Conservation (phyloP, 2,113 vertebrate genomes). For the Tupaia tana region DNA sequence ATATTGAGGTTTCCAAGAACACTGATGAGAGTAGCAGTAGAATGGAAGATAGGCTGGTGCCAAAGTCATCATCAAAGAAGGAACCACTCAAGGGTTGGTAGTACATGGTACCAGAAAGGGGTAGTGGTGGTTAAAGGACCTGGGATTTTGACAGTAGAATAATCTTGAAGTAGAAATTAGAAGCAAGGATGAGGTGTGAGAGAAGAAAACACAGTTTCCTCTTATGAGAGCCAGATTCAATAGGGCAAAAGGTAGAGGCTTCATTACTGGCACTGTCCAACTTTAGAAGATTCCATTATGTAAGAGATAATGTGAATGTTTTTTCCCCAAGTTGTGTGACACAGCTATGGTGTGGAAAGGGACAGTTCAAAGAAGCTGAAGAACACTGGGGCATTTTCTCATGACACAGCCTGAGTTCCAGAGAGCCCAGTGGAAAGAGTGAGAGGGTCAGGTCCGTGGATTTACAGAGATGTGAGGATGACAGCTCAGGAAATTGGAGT, state of each 20-base stretch:
- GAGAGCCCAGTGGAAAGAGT: not conserved
- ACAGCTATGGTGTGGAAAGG: not conserved
- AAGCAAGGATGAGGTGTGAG: not conserved
- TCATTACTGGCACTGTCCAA: rapidly evolving
- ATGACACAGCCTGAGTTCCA: not conserved
- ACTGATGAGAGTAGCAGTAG: too few species aligned
- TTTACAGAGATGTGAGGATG: not conserved
- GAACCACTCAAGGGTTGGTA: too few species aligned
- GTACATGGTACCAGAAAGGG: not conserved
- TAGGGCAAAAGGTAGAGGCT: not conserved
- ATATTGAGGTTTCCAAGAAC: not conserved
- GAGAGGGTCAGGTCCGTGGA: too few species aligned
- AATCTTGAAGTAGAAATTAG: not conserved
- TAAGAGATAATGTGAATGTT: not conserved
- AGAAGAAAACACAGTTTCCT: not conserved
- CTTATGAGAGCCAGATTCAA: not conserved
- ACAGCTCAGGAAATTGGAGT: rapidly evolving
- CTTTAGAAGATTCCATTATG: not conserved
- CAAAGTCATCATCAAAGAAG: not conserved
- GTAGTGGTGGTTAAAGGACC: not conserved
- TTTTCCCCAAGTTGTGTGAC: not conserved
- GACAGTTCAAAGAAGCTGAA: not conserved
- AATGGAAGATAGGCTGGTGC: not conserved
- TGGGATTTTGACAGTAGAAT: not conserved
- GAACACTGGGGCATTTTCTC: not conserved